Percentiles rank a stretch among this genome's conserved stretches.
Evolutionary conservation across 1,140 invertebrate genomes (phyloP).

Genomic region (Bicyclus anynana): DNA sequence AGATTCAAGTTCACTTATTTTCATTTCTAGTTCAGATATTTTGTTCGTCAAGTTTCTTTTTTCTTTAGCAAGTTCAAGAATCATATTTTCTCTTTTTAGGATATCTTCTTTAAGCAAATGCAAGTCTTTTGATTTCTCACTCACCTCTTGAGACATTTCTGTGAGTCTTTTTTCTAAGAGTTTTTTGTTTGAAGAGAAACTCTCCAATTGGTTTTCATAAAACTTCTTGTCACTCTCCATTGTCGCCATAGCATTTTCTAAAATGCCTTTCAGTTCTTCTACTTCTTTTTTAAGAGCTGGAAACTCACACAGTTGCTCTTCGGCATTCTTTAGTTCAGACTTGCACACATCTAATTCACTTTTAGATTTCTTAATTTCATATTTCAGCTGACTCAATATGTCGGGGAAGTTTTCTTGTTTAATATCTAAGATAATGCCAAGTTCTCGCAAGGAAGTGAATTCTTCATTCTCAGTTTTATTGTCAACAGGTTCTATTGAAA

Average conservation of each 20-base stretch:
- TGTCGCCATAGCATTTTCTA: slow-evolving; percentile 76
- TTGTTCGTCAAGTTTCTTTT: slow-evolving; percentile 74
- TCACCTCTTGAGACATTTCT: slow-evolving; percentile 77
- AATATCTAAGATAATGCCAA: slow-evolving; percentile 60
- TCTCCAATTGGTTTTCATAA: slow-evolving; percentile 78
- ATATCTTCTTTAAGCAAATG: slow-evolving; percentile 79
- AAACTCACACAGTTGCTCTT: slow-evolving; percentile 77
- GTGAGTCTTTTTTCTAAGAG: slow-evolving; percentile 78
- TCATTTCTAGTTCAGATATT: slow-evolving; percentile 63
- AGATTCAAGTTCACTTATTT: slow-evolving; percentile 59
- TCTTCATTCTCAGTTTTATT: slow-evolving; percentile 54
- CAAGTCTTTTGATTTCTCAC: slow-evolving; percentile 78
- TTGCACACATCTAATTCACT: slow-evolving; percentile 76
- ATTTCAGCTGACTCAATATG: slow-evolving; percentile 76
- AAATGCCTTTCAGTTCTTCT: slow-evolving; percentile 73
- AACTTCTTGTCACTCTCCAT: slow-evolving; percentile 78
- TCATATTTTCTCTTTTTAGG: slow-evolving; percentile 79
- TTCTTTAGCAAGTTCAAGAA: slow-evolving; percentile 78
- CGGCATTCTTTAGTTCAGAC: slow-evolving; percentile 70
- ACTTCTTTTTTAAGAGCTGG: slow-evolving; percentile 78
- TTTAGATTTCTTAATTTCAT: slow-evolving; percentile 75
- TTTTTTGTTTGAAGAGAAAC: slow-evolving; percentile 74
- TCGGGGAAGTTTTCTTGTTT: slow-evolving; percentile 66
- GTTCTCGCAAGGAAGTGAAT: slow-evolving; percentile 55
- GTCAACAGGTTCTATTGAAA: slow-evolving; percentile 57